Conservation (phyloP, 64 coral and sea anemone species). For the Platygyra sinensis region DNA sequence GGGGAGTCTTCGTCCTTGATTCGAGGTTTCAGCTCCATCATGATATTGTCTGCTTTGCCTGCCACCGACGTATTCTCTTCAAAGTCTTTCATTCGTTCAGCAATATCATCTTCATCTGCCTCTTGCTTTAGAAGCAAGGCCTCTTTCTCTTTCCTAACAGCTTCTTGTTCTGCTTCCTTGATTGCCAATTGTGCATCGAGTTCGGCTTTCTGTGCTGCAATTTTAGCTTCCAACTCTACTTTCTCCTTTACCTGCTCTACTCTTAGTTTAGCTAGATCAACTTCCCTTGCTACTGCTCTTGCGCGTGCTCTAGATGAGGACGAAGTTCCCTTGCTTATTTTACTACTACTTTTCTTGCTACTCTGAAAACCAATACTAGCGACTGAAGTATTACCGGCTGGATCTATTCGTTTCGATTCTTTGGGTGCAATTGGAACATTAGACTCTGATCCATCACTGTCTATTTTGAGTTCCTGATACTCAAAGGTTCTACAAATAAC, state of each 20-base stretch:
- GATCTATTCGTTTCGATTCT: background rate
- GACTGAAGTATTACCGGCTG: background rate
- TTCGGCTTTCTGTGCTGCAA: background rate
- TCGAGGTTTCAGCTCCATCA: no score
- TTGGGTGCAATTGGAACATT: no score
- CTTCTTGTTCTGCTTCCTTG: conserved; percentile 13
- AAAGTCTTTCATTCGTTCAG: no score
- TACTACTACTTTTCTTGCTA: background rate
- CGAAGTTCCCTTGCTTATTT: background rate
- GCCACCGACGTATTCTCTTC: no score
- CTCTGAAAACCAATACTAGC: background rate
- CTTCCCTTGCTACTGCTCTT: background rate
- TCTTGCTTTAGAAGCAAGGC: no score
- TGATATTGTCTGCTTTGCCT: no score
- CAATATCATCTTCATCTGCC: no score
- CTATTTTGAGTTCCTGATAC: no score
- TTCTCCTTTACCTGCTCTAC: conserved; percentile 8
- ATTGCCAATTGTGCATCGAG: conserved; percentile 17
- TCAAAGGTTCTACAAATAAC: no score
- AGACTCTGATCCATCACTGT: no score
- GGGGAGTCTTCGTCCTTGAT: no score
- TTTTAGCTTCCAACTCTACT: background rate
- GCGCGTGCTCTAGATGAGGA: background rate
- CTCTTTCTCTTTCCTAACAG: no score
- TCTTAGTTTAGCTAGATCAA: conserved; percentile 3